Percentiles rank a stretch among this genome's conserved stretches.
phyloP scores from a whole-genome alignment of 2,888 invertebrate genomes.

The Myopa testacea region DNA sequence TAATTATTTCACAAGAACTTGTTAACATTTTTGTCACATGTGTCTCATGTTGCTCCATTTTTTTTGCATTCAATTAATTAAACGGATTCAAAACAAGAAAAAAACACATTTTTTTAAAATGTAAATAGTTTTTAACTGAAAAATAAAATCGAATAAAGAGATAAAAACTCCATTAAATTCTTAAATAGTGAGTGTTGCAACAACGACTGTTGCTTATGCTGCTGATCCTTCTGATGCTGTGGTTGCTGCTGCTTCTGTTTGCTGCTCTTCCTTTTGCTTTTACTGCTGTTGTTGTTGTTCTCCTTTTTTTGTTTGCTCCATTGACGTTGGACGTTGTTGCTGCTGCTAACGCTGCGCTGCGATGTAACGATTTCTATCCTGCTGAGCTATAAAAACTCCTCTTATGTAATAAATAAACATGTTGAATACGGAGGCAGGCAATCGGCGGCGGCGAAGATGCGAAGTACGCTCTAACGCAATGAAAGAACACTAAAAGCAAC shows the following conservation, averaged over 20 bases:
- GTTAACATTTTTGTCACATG: too few species aligned
- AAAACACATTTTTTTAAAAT: too few species aligned
- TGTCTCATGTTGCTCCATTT: too few species aligned
- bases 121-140: too few species aligned
- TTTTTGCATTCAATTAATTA: too few species aligned
- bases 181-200: too few species aligned
- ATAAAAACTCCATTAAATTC: too few species aligned
- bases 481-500: too few species aligned
- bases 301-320: neutral
- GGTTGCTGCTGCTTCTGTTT: neutral
- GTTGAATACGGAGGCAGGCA: neutral
- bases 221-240: neutral
- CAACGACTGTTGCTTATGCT: too few species aligned
- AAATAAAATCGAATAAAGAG: too few species aligned
- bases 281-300: neutral
- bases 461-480: neutral
- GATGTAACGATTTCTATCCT: neutral
- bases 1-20: too few species aligned
- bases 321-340: neutral
- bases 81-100: too few species aligned
- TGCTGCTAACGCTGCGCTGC: neutral
- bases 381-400: neutral
- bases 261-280: slow-evolving; percentile 31
- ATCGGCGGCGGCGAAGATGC: neutral
- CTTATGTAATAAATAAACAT: neutral